phyloP scores from a whole-genome alignment of 2,888 invertebrate genomes.

The Caenorhabditis sp. region DNA sequence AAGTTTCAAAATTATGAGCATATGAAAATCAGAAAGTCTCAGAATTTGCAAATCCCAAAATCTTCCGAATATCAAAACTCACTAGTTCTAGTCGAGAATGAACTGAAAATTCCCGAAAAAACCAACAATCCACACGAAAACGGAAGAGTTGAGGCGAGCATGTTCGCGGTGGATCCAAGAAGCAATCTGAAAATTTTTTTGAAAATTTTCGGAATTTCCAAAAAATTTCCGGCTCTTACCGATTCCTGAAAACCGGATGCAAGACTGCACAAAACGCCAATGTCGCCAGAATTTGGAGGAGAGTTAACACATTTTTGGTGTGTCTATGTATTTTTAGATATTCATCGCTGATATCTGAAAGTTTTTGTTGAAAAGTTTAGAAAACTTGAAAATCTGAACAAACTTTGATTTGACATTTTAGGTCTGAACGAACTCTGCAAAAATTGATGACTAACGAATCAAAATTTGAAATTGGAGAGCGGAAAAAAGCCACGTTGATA shows the following conservation, averaged over 20 bases:
- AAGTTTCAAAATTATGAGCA: background rate
- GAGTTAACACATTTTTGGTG: constrained; percentile 11
- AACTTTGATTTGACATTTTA: constrained; percentile 24
- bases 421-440: no score
- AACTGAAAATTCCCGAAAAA: background rate
- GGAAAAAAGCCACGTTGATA: background rate
- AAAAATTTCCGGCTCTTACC: constrained; percentile 2
- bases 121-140: constrained; percentile 7
- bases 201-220: background rate
- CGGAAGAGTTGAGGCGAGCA: background rate
- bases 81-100: constrained; percentile 3
- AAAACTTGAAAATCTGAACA: background rate
- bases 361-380: background rate
- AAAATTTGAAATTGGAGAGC: no score
- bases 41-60: no score
- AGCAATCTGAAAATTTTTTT: constrained; percentile 5
- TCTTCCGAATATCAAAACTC: no score
- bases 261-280: constrained; percentile 4
- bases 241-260: constrained; percentile 33
- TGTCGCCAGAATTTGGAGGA: constrained; percentile 17
- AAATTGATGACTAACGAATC: no score
- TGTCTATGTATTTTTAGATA: constrained; percentile 19
- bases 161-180: background rate
- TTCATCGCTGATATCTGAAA: constrained; percentile 14
- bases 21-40: background rate